These are phyloP conservation scores for Tangara arthus DNA, from an alignment of 2,797 vertebrate species.

Conservation along the genomic window DNA sequence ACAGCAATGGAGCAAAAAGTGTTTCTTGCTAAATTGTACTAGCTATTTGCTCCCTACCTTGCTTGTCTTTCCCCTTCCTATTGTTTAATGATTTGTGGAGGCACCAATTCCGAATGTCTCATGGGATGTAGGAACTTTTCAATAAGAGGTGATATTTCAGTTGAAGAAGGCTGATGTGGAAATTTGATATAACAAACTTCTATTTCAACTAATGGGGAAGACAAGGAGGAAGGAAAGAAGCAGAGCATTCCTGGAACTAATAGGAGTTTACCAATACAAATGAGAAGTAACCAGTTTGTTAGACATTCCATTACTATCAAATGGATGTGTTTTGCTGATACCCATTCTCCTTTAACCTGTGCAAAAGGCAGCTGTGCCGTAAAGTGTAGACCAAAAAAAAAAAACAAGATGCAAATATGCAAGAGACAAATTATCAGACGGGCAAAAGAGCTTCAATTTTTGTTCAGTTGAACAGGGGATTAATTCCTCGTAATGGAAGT, in stretches of 20 bases:
- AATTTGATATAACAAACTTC: neutral
- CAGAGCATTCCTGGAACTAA: neutral
- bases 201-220: neutral
- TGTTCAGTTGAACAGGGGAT: neutral
- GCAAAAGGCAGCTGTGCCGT: slow-evolving; percentile 1
- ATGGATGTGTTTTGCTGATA: neutral
- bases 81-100: neutral
- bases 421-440: slow-evolving; percentile 13
- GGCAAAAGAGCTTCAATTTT: slow-evolving; percentile 26
- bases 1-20: neutral
- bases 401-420: slow-evolving; percentile 25
- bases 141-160: neutral
- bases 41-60: neutral
- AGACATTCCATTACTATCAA: neutral
- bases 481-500: slow-evolving; percentile 14
- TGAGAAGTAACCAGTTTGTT: neutral
- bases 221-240: neutral
- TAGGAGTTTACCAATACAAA: neutral
- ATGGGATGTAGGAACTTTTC: neutral
- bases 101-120: neutral
- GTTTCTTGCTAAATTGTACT: neutral
- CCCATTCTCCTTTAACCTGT: neutral
- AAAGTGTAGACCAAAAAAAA: neutral
- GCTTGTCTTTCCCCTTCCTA: neutral
- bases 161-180: neutral